Base-by-base conservation (phyloP, 2,113 vertebrate genomes). In the Anolis carolinensis region DNA sequence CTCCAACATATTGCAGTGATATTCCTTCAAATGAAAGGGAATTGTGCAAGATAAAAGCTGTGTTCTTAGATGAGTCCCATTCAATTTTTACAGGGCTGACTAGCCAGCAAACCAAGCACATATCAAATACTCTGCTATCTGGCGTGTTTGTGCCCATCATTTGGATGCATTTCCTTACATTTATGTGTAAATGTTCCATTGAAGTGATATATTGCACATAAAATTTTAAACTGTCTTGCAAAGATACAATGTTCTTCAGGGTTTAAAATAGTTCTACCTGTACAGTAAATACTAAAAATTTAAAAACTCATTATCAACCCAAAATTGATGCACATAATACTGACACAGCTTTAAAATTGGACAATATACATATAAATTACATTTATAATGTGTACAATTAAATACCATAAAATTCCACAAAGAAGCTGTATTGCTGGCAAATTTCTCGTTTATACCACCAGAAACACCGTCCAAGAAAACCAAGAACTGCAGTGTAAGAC, bases 311-410 rank as follows among this genome's bases (percentile, higher is more conserved):
- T 91, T 44, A 95, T 95, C 93, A n/a, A 93, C 90, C 48, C 83
- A 90, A 94, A 95, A 95, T 94, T 91, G 90, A 95, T 94, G 94
- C 94, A 95, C 88, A 0, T 95, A 95, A 95, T 95, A 95, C 95
- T 95, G 95, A 95, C 94, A 89, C 91, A 92, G 92, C 89, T 91
- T 92, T 92, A 93, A 95, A 95, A 94, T 92, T 92, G 93, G 92
- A 95, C 92, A 89, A 93, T 93, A 92, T 94, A 95, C 90, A 87
- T 94, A 95, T 95, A 95, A 95, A 93, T 94, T 94, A 95, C 89
- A 91, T 90, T 84, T 92, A 93, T 81, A 93, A 94, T 93, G 93
- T 91, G 85, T 76, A 84, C 89, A 89, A 80, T 91, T 94, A 90
- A 93, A 94, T 93, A 95, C 86, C 90, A 84, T 95, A 83, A 88